Base-by-base conservation (phyloP, 2,797 vertebrate genomes). In the Lateolabrax maculatus region DNA sequence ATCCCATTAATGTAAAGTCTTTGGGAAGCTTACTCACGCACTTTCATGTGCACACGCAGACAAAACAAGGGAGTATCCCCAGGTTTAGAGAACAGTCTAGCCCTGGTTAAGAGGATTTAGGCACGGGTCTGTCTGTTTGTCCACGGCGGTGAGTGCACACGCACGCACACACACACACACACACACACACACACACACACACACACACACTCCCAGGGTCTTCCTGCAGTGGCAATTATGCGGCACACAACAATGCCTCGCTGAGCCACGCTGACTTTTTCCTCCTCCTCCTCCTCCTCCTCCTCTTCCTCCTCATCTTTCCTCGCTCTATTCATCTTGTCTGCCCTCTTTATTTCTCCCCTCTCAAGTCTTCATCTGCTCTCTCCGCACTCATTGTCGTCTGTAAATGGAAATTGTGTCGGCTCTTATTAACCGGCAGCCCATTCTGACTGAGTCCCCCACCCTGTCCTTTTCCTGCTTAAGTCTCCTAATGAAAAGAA, bases 61-160 rank as follows among this genome's bases (percentile, higher is more conserved):
- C 79, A 77, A 86, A 86, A 90, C 80, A 82, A 80, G 23, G 31
- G 52, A 41, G 44, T 66, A 80, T 83, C 74, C 75, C 46, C 88
- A 73, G 87, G 79, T 86, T 91, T 88, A 81, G 75, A 58, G 79
- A 85, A 43, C 4, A 4, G 83, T 83, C 89, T 82, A 75, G 65
- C 71, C 82, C 82, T 70, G 85, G 93, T 92, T 93, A 93, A 90
- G 87, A 90, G 88, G 90, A 87, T 93, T 93, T 92, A 81, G 82
- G 79, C 64, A 55, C n/a, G 21, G 69, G 58, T 83, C 75, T 84
- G 80, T 87, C 37, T 80, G 81, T 80, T 66, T 75, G 75, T 84
- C 79, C 48, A 18, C 18, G 5, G 52, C 74, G 68, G 70, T 52
- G 48, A 64, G 43, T 63, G 71, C 52, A 11, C 65, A 63, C 48